These are phyloP conservation scores for Daboia siamensis DNA, from an alignment of 2,113 vertebrate species.

Conservation along the genomic window DNA sequence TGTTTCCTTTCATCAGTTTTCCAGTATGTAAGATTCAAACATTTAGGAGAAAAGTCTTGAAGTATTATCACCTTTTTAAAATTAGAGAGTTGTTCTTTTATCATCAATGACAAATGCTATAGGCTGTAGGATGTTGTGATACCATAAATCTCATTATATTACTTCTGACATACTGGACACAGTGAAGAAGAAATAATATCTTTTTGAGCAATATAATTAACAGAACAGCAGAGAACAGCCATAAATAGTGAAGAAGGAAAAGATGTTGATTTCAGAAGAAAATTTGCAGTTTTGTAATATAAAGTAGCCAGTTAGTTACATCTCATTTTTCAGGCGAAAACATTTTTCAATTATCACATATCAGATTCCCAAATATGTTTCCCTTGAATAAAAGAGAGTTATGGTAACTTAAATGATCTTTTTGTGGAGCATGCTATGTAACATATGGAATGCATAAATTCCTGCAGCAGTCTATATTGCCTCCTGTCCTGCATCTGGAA, in stretches of 20 bases:
- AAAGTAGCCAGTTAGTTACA: not conserved
- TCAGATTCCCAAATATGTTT: not conserved
- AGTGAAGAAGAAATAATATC: not conserved
- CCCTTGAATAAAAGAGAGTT: not conserved
- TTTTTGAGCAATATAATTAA: not conserved
- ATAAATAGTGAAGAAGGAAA: not conserved
- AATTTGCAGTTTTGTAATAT: not conserved
- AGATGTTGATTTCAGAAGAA: not conserved
- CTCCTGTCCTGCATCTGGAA: not conserved
- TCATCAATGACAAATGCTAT: not conserved
- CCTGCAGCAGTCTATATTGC: not conserved
- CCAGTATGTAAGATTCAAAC: not conserved
- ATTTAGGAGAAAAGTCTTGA: not conserved
- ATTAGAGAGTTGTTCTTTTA: not conserved
- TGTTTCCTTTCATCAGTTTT: not conserved
- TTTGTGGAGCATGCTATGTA: not conserved
- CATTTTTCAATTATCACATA: not conserved
- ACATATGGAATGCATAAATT: not conserved
- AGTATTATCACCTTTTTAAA: not conserved
- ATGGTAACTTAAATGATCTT: not conserved
- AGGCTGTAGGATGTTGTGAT: not conserved
- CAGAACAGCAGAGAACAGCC: not conserved
- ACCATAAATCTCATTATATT: not conserved
- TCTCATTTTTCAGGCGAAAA: not conserved
- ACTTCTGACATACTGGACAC: not conserved